A percentile compares a stretch with the other conserved stretches of the same genome.
Conservation (phyloP, 1,140 invertebrate genomes). For the Drosophila suzukii region DNA sequence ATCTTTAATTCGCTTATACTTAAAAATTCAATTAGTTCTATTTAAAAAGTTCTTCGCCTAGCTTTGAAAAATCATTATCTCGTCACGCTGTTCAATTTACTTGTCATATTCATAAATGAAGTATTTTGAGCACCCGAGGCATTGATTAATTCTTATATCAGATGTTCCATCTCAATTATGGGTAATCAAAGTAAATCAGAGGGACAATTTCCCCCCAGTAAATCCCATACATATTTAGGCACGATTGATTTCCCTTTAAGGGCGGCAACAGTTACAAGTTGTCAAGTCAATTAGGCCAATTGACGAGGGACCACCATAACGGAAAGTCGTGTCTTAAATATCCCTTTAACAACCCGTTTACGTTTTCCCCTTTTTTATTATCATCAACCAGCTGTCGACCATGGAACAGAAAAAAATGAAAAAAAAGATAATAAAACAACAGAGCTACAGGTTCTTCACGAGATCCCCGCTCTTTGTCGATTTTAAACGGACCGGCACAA, state of each 20-base stretch:
- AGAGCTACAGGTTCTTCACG: conserved; percentile 42
- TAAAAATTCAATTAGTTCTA: too few species aligned
- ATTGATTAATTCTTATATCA: neutral
- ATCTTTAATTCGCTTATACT: too few species aligned
- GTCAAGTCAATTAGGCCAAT: conserved; percentile 64
- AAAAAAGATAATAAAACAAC: conserved; percentile 4
- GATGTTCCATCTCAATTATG: conserved; percentile 28
- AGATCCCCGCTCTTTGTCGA: conserved; percentile 14
- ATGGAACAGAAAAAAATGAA: conserved; percentile 8
- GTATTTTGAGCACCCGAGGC: neutral
- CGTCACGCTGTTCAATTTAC: neutral
- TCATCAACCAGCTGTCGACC: conserved; percentile 40
- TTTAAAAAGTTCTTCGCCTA: too few species aligned
- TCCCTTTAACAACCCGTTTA: conserved; percentile 21
- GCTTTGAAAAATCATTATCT: too few species aligned
- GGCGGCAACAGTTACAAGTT: conserved; percentile 52
- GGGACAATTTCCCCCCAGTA: neutral
- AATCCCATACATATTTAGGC: conserved; percentile 1
- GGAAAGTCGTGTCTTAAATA: conserved; percentile 54
- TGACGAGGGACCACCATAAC: conserved; percentile 60
- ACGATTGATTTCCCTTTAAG: conserved; percentile 22
- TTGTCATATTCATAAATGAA: neutral
- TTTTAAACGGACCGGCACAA: conserved; percentile 51
- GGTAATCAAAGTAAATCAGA: conserved; percentile 32
- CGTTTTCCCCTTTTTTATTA: conserved; percentile 19